A percentile compares a stretch with the other conserved stretches of the same genome.
phyloP scores from a whole-genome alignment of 2,797 vertebrate species.

The Rhodeus uyekii region DNA sequence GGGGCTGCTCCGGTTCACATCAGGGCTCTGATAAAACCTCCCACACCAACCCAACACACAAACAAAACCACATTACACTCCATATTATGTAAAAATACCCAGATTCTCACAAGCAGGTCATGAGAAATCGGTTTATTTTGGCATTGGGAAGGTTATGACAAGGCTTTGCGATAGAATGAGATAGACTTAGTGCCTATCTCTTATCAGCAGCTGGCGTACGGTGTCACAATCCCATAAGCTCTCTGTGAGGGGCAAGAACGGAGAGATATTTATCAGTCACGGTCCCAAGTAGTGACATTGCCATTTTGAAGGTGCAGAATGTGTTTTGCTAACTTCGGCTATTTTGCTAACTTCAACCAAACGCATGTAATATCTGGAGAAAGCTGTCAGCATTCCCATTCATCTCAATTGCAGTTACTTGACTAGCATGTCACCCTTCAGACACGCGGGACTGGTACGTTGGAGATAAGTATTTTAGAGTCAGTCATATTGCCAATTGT shows the following conservation, averaged over 20 bases:
- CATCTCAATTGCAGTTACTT: not conserved
- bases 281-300: conserved; percentile 11
- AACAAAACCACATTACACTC: conserved; percentile 29
- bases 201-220: conserved; percentile 49
- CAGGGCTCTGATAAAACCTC: conserved; percentile 65
- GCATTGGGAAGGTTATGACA: conserved; percentile 59
- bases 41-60: conserved; percentile 44
- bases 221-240: conserved; percentile 52
- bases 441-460: not conserved
- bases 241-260: conserved; percentile 31
- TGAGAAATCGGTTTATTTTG: conserved; percentile 41
- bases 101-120: conserved; percentile 22
- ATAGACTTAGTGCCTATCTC: conserved; percentile 68
- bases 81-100: conserved; percentile 23
- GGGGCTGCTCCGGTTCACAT: conserved; percentile 61
- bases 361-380: not conserved
- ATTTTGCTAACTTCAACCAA: not conserved
- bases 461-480: not conserved
- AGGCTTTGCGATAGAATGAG: conserved; percentile 64
- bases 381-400: not conserved
- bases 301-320: conserved; percentile 19
- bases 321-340: not conserved
- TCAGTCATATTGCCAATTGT: not conserved
- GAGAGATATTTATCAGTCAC: conserved; percentile 27
- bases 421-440: not conserved